A percentile compares a stretch with the other conserved stretches of the same genome.
Conservation (phyloP, 2,888 invertebrate genomes). For the Temnothorax unifasciatus region DNA sequence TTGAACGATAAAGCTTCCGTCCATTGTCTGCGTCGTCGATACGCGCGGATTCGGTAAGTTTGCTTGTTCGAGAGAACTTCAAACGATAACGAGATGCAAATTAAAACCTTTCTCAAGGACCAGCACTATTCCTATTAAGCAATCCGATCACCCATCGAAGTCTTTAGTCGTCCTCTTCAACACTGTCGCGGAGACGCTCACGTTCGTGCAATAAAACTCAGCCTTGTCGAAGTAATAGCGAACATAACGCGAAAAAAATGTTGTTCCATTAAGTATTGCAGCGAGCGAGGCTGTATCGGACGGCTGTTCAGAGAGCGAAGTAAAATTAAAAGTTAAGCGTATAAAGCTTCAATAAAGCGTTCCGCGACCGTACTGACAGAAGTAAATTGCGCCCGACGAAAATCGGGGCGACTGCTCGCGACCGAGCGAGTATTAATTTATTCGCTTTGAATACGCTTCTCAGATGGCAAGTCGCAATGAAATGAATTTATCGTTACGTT, state of each 20-base stretch:
- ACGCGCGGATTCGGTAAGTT: conserved; percentile 11
- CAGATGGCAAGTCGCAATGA: conserved; percentile 44
- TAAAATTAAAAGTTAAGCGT: conserved; percentile 53
- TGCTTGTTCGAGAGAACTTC: background rate
- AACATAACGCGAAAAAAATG: conserved; percentile 23
- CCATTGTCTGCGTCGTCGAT: conserved; percentile 25
- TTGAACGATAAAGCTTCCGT: conserved; percentile 28
- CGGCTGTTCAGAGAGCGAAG: conserved; percentile 7
- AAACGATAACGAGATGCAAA: conserved; percentile 14
- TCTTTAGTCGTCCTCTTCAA: background rate
- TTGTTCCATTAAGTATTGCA: conserved; percentile 27
- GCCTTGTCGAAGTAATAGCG: background rate
- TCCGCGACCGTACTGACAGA: conserved; percentile 39
- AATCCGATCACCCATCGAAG: background rate
- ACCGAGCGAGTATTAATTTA: conserved; percentile 52
- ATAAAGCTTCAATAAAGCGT: conserved; percentile 52
- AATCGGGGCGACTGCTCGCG: conserved; percentile 27
- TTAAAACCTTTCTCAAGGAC: conserved; percentile 15
- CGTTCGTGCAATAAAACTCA: conserved; percentile 26
- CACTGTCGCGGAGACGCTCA: background rate
- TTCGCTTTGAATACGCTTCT: conserved; percentile 56
- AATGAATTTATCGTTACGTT: conserved; percentile 47
- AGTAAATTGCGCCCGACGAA: conserved; percentile 51
- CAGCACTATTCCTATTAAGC: background rate
- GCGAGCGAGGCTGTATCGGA: conserved; percentile 9